phyloP scores from a whole-genome alignment of 1,140 invertebrate genomes.

The Samia ricini region DNA sequence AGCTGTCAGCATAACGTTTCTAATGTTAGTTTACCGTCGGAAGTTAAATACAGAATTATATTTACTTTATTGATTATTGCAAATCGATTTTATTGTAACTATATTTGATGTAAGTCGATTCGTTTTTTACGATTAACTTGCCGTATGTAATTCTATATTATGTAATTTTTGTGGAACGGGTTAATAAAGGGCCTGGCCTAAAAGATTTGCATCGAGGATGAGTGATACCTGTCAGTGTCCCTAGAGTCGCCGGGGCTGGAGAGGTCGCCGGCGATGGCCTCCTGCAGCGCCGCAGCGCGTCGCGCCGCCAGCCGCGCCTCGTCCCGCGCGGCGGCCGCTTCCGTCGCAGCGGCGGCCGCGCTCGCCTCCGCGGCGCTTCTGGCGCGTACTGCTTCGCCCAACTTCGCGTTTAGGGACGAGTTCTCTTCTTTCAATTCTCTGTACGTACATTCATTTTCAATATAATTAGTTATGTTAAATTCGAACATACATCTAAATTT shows the following conservation, averaged over 20 bases:
- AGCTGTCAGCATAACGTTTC: too few relatives aligned
- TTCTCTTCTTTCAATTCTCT: slow-evolving; percentile 71
- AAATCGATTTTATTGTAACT: too few relatives aligned
- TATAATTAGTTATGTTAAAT: neutral
- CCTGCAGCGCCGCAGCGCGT: slow-evolving; percentile 62
- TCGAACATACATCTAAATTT: neutral
- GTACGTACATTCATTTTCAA: slow-evolving; percentile 10
- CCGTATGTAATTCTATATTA: too few relatives aligned
- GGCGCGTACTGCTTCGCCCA: slow-evolving; percentile 51
- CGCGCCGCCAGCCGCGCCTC: slow-evolving; percentile 63
- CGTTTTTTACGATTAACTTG: too few relatives aligned
- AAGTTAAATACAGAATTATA: too few relatives aligned
- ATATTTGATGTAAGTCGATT: too few relatives aligned
- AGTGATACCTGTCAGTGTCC: slow-evolving; percentile 66
- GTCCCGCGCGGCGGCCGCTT: slow-evolving; percentile 54
- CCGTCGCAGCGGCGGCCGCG: slow-evolving; percentile 49
- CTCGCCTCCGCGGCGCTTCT: slow-evolving; percentile 52
- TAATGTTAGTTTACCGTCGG: too few relatives aligned
- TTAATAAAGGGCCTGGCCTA: too few relatives aligned
- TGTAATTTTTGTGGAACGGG: too few relatives aligned
- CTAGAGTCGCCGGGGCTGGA: slow-evolving; percentile 58
- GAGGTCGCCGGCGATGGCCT: slow-evolving; percentile 70
- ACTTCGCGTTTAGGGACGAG: slow-evolving; percentile 42
- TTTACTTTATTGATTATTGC: too few relatives aligned
- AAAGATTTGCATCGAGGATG: too few relatives aligned